Percentiles rank a stretch among this genome's conserved stretches.
These are phyloP conservation scores for Pachymerium ferrugineum DNA, from an alignment of 2,888 invertebrate species.

Conservation along the genomic window DNA sequence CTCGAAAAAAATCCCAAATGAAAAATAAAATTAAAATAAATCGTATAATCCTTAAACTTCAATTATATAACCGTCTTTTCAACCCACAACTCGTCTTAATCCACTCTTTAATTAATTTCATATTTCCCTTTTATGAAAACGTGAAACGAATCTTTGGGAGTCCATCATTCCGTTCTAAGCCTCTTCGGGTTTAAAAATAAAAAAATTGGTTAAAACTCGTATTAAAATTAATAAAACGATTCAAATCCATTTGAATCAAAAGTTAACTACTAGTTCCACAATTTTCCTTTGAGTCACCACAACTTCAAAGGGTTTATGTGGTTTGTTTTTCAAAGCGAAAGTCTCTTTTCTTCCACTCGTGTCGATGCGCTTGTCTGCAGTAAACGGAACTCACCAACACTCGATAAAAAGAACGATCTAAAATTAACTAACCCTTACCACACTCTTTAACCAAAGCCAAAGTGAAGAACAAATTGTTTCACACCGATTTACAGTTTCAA, in stretches of 20 bases:
- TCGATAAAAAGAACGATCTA: not conserved
- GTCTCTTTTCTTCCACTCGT: not conserved
- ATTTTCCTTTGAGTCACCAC: too few relatives aligned
- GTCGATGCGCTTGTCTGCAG: conserved; percentile 4
- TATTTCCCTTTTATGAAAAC: not conserved
- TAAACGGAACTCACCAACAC: not conserved
- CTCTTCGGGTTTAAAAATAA: not conserved
- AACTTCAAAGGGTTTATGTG: not conserved
- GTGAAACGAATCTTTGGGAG: not conserved
- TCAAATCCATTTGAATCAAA: too few relatives aligned
- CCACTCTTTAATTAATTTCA: not conserved
- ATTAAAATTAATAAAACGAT: not conserved
- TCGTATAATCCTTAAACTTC: not conserved
- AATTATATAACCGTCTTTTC: not conserved
- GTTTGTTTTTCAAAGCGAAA: not conserved
- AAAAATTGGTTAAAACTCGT: not conserved
- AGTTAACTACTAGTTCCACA: not conserved
- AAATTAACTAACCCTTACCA: not conserved
- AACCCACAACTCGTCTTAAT: not conserved
- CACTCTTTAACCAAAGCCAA: not conserved
- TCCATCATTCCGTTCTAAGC: not conserved
- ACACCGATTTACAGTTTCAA: not conserved
- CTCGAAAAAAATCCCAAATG: not conserved
- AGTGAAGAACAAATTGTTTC: conserved; percentile 13
- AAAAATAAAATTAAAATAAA: not conserved